These are phyloP conservation scores for Odontophorus gujanensis DNA, from an alignment of 2,113 vertebrate genomes.

Conservation along the genomic window DNA sequence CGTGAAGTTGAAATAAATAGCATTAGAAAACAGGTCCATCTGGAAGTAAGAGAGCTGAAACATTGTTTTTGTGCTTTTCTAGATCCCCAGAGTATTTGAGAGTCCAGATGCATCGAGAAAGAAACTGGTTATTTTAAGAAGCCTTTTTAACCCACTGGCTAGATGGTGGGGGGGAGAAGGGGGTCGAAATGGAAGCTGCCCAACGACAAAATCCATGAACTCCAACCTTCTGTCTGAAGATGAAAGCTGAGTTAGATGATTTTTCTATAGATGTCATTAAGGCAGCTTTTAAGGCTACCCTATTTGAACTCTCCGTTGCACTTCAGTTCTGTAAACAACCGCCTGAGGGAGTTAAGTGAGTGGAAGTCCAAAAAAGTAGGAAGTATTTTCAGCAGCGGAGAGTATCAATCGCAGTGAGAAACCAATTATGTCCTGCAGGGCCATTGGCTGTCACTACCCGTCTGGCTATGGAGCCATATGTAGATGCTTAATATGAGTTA, in stretches of 20 bases:
- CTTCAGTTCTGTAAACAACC: conserved; percentile 24
- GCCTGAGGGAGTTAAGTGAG: conserved; percentile 28
- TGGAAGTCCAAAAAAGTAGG: conserved; percentile 49
- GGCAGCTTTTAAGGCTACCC: conserved; percentile 61
- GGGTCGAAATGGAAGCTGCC: background rate
- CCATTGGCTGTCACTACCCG: conserved; percentile 45
- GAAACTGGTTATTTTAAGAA: conserved; percentile 9
- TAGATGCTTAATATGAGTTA: conserved; percentile 22
- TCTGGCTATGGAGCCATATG: background rate
- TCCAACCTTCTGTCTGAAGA: conserved; percentile 53
- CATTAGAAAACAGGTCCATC: background rate
- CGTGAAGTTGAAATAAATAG: background rate
- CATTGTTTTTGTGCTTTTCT: background rate
- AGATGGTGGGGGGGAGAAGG: background rate
- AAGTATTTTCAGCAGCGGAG: background rate
- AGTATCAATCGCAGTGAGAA: conserved; percentile 34
- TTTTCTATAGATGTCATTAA: conserved; percentile 51
- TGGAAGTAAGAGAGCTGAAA: background rate
- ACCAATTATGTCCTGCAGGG: conserved; percentile 44
- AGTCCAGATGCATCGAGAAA: conserved; percentile 18
- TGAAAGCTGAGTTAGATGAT: conserved; percentile 45
- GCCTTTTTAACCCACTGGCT: conserved; percentile 20
- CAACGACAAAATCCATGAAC: conserved; percentile 28
- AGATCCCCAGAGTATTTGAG: background rate
- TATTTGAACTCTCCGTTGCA: conserved; percentile 29